Conservation (phyloP, 2,888 invertebrate species). For the Meloe dianella region DNA sequence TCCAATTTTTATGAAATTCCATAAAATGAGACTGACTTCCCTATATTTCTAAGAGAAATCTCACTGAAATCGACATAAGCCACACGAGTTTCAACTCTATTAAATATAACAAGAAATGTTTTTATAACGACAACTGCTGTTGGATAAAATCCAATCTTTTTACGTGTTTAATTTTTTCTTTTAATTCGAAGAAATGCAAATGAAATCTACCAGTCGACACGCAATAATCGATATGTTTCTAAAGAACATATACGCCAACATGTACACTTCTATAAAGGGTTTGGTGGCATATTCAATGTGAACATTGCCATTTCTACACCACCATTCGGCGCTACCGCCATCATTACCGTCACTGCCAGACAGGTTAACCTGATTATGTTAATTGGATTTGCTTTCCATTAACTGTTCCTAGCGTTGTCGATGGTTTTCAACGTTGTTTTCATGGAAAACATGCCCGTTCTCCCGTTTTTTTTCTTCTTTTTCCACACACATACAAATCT, state of each 20-base stretch:
- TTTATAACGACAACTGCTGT: not conserved
- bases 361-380: constrained; percentile 41
- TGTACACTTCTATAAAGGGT: not conserved
- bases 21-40: not conserved
- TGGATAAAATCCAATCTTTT: not conserved
- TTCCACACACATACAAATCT: not conserved
- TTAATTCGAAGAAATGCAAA: constrained; percentile 5
- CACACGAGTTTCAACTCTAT: not conserved
- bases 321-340: constrained; percentile 13
- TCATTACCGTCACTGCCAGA: constrained; percentile 27
- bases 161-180: not conserved
- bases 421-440: constrained; percentile 26
- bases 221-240: constrained; percentile 28
- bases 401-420: constrained; percentile 27
- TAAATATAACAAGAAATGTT: not conserved
- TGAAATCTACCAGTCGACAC: constrained; percentile 27
- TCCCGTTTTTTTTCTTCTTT: too few relatives aligned
- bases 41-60: not conserved
- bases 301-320: constrained; percentile 14
- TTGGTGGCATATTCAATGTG: constrained; percentile 12
- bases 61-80: not conserved
- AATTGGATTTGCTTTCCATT: constrained; percentile 43
- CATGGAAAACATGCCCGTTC: constrained; percentile 27
- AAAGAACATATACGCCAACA: constrained; percentile 24
- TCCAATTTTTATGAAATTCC: not conserved